These are phyloP conservation scores for Drosophila insularis DNA, from an alignment of 1,140 invertebrate species.

Conservation along the genomic window DNA sequence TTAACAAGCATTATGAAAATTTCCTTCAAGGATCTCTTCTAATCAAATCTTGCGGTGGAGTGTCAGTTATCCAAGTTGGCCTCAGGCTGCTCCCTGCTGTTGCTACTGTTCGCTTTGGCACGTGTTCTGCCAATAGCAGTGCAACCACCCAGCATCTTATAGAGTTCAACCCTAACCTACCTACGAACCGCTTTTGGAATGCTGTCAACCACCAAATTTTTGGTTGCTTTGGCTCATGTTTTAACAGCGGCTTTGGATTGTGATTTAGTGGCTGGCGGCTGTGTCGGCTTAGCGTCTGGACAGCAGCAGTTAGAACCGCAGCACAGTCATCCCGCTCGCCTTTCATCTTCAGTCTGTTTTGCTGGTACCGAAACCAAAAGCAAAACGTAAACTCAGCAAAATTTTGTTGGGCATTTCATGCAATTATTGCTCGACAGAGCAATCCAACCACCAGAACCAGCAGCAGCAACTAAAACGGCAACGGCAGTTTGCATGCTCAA, in stretches of 20 bases:
- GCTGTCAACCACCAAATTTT: slow-evolving; percentile 47
- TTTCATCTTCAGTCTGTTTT: slow-evolving; percentile 32
- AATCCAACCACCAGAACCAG: slow-evolving; percentile 32
- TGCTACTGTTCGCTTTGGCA: neutral
- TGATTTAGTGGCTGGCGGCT: slow-evolving; percentile 72
- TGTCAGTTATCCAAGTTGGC: slow-evolving; percentile 43
- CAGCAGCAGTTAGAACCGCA: slow-evolving; percentile 44
- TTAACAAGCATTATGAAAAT: slow-evolving; percentile 8
- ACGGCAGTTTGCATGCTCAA: slow-evolving; percentile 71
- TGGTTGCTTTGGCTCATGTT: slow-evolving; percentile 60
- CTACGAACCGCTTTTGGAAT: neutral
- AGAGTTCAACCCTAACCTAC: slow-evolving; percentile 17
- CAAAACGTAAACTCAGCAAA: slow-evolving; percentile 53
- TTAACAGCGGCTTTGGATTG: slow-evolving; percentile 79
- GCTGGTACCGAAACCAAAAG: neutral
- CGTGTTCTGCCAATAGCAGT: neutral
- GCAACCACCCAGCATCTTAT: slow-evolving; percentile 12
- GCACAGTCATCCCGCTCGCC: neutral
- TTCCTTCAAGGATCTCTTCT: slow-evolving; percentile 23
- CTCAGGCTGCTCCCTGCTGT: neutral
- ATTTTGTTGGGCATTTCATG: slow-evolving; percentile 72
- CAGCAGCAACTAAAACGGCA: slow-evolving; percentile 5
- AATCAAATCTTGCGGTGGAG: slow-evolving; percentile 53
- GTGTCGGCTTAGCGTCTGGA: slow-evolving; percentile 67
- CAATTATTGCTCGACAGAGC: slow-evolving; percentile 66